phyloP scores from a whole-genome alignment of 2,888 invertebrate species.

The Tipula vernalis region DNA sequence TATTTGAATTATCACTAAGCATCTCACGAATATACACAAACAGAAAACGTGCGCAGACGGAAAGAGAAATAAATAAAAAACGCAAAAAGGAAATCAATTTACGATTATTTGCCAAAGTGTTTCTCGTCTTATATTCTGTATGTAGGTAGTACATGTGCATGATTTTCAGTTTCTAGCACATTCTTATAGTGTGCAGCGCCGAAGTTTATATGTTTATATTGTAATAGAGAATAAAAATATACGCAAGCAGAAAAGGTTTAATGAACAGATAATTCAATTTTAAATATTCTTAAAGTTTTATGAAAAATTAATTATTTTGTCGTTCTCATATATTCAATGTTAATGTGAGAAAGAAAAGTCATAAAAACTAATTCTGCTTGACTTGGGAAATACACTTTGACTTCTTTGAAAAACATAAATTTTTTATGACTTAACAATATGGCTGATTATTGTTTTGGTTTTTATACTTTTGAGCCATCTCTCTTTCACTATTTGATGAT shows the following conservation, averaged over 20 bases:
- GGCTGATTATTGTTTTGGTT: neutral
- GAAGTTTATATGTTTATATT: too few relatives aligned
- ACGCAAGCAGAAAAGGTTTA: neutral
- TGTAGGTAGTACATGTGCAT: neutral
- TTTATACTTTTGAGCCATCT: too few relatives aligned
- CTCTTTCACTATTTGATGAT: too few relatives aligned
- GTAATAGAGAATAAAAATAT: neutral
- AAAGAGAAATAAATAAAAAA: neutral
- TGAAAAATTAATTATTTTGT: neutral
- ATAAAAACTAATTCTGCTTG: neutral
- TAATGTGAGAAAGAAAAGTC: neutral
- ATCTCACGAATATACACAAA: neutral
- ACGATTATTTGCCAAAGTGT: neutral
- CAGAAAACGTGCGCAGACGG: neutral
- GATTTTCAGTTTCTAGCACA: neutral
- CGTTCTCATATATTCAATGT: neutral
- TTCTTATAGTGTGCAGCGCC: too few relatives aligned
- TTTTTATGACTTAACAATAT: neutral
- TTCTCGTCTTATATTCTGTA: neutral
- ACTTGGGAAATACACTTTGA: neutral
- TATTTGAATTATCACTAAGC: neutral
- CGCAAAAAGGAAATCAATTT: neutral
- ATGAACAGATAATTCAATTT: slow-evolving; percentile 4
- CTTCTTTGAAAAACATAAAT: neutral
- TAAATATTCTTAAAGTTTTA: neutral